phyloP scores from a whole-genome alignment of 2,797 vertebrate genomes.

The Dendrocincla fuliginosa region DNA sequence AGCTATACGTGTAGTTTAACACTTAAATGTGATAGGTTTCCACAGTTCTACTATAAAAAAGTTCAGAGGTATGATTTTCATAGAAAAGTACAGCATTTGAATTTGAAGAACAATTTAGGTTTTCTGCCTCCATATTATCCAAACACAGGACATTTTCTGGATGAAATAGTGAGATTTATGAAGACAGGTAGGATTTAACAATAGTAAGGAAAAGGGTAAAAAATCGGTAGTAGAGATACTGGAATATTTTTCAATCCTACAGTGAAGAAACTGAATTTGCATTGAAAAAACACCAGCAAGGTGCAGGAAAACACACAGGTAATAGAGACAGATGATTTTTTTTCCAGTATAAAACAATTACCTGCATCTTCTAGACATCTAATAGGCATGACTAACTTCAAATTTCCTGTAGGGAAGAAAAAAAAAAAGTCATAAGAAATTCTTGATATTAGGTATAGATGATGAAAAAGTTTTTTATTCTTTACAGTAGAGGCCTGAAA shows the following conservation, averaged over 20 bases:
- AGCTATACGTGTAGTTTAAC: background rate
- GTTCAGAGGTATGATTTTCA: background rate
- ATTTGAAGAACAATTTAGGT: background rate
- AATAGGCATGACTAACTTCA: slow-evolving; percentile 73
- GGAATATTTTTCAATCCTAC: background rate
- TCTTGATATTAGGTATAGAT: background rate
- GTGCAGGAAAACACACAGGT: background rate
- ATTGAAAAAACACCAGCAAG: background rate
- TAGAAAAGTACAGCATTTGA: background rate
- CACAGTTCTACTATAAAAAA: background rate
- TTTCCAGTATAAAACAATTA: slow-evolving; percentile 54
- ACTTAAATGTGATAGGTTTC: background rate
- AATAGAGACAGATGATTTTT: background rate
- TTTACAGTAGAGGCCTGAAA: background rate
- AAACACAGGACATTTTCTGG: background rate
- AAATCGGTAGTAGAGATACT: background rate
- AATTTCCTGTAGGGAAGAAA: slow-evolving; percentile 51
- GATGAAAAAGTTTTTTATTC: background rate
- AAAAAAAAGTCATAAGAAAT: slow-evolving; percentile 25
- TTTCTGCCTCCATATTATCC: background rate
- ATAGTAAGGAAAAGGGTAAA: background rate
- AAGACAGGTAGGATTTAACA: background rate
- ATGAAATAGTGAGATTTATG: background rate
- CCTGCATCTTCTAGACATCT: slow-evolving; percentile 74
- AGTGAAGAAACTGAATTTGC: background rate